phyloP scores from a whole-genome alignment of 2,797 vertebrate genomes.

The Passerculus sandwichensis region DNA sequence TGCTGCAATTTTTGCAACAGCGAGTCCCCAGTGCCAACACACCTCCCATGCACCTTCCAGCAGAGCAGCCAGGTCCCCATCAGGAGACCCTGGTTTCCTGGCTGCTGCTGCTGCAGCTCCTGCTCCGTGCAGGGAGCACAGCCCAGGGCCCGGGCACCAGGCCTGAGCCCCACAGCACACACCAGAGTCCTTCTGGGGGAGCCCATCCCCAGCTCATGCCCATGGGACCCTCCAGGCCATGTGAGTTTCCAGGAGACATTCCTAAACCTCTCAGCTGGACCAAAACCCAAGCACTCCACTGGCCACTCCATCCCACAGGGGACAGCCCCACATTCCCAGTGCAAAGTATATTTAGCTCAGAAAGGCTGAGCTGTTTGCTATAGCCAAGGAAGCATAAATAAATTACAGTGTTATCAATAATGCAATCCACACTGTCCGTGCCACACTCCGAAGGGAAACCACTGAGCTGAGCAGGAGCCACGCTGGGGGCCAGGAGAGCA shows the following conservation, averaged over 20 bases:
- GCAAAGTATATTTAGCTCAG: not conserved
- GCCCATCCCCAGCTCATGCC: not conserved
- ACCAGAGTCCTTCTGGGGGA: not conserved
- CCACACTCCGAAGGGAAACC: not conserved
- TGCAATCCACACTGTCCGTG: not conserved
- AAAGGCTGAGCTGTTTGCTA: not conserved
- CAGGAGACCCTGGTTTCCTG: not conserved
- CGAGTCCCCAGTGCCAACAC: fast-evolving
- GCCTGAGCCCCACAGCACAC: not conserved
- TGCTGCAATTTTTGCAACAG: fast-evolving
- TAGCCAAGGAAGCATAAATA: slow-evolving; percentile 10
- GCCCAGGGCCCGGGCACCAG: not conserved
- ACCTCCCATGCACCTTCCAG: fast-evolving
- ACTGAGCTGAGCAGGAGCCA: not conserved
- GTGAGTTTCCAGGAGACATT: not conserved
- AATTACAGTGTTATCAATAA: slow-evolving; percentile 36
- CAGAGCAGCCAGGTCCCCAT: not conserved
- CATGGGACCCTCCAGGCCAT: fast-evolving
- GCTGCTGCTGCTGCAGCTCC: not conserved
- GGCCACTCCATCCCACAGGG: not conserved
- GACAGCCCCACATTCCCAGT: fast-evolving
- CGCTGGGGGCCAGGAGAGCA: fast-evolving
- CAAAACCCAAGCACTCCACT: fast-evolving
- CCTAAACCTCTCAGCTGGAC: not conserved
- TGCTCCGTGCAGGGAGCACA: not conserved